phyloP scores from a whole-genome alignment of 2,797 vertebrate species.

The Sebastes matsubarae region DNA sequence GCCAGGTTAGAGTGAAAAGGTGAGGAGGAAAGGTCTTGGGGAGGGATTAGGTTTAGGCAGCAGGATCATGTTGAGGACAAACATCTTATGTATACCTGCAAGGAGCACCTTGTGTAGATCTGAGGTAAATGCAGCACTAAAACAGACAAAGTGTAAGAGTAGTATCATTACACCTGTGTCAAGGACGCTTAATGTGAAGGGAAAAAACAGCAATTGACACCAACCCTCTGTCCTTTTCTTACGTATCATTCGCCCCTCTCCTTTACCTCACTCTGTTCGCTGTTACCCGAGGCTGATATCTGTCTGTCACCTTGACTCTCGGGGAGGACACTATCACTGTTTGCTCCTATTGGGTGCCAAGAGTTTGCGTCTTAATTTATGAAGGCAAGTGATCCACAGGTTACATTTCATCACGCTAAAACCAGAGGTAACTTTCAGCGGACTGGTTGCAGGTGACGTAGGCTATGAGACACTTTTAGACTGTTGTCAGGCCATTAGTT shows the following conservation, averaged over 20 bases:
- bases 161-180: constrained; percentile 70
- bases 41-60: constrained; percentile 46
- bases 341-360: constrained; percentile 33
- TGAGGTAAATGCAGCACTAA: constrained; percentile 62
- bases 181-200: constrained; percentile 70
- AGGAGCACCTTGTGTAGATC: constrained; percentile 30
- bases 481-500: too few species aligned
- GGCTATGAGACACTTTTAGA: not conserved
- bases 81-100: constrained; percentile 40
- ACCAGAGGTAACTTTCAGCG: constrained; percentile 29
- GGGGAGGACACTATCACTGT: constrained; percentile 34
- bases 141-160: constrained; percentile 61
- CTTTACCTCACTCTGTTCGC: constrained; percentile 56
- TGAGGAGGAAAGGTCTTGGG: constrained; percentile 35
- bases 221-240: constrained; percentile 65
- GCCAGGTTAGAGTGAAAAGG: constrained; percentile 41
- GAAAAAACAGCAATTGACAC: constrained; percentile 71
- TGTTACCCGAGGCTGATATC: constrained; percentile 67
- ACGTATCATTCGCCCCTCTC: constrained; percentile 61
- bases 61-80: constrained; percentile 64
- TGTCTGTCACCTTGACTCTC: constrained; percentile 59
- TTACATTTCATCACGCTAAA: constrained; percentile 46
- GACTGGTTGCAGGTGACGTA: not conserved
- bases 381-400: constrained; percentile 28
- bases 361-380: constrained; percentile 59